These are phyloP conservation scores for Tetranychus piercei DNA, from an alignment of 2,888 invertebrate species.

Conservation along the genomic window DNA sequence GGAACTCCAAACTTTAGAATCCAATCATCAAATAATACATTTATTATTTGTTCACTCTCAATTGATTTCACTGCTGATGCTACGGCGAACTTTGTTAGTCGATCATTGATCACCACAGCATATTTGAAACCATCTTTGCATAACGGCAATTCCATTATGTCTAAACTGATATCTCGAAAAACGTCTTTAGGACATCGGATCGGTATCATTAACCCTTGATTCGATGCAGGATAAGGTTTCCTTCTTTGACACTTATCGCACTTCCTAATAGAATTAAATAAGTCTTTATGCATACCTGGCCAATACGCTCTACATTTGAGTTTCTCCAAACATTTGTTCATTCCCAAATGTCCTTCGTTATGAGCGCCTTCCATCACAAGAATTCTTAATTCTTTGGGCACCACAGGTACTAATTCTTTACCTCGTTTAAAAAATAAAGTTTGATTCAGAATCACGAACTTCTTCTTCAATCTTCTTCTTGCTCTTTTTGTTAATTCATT, in stretches of 20 bases:
- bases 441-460: background rate
- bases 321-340: background rate
- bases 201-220: background rate
- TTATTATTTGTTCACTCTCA: background rate
- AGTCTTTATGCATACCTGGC: background rate
- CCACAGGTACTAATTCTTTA: background rate
- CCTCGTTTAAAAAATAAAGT: background rate
- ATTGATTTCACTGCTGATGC: background rate
- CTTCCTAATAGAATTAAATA: background rate
- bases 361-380: background rate
- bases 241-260: background rate
- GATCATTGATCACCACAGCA: background rate
- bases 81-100: background rate
- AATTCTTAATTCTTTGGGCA: background rate
- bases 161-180: background rate
- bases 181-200: background rate
- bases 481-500: background rate
- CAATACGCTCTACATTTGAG: background rate
- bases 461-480: background rate
- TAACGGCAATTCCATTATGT: background rate
- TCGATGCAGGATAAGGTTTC: background rate
- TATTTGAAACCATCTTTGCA: background rate
- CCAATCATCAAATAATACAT: background rate
- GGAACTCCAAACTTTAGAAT: background rate
- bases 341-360: background rate